Conservation (phyloP, 2,113 vertebrate genomes). For the Aramus guarauna region DNA sequence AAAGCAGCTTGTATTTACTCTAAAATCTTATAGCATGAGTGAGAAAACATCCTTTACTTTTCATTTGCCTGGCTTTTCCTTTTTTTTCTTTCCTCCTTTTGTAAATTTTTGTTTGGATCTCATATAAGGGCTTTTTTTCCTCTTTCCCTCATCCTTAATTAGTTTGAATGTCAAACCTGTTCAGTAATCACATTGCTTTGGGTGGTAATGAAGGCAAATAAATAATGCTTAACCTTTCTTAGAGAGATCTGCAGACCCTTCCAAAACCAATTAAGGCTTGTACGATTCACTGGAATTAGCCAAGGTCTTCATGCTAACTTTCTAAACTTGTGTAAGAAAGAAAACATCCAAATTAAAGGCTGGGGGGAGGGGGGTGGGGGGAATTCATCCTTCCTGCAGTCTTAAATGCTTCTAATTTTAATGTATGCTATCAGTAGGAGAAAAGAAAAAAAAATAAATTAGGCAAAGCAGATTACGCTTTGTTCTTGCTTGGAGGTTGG, state of each 20-base stretch:
- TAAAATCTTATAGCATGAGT: not conserved
- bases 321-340: not conserved
- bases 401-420: not conserved
- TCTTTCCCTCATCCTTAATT: not conserved
- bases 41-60: not conserved
- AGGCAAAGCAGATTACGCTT: not conserved
- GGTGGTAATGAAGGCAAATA: slow-evolving; percentile 27
- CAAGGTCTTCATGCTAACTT: not conserved
- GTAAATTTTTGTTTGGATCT: not conserved
- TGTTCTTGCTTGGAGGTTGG: not conserved
- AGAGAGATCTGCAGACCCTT: not conserved
- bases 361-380: too few relatives aligned
- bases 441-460: not conserved
- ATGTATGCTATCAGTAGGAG: not conserved
- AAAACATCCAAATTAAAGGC: not conserved
- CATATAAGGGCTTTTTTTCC: not conserved
- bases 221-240: slow-evolving; percentile 33
- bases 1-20: not conserved
- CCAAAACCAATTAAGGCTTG: not conserved
- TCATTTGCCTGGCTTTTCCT: not conserved
- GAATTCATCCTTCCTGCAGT: not conserved
- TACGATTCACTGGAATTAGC: not conserved
- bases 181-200: not conserved
- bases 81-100: not conserved
- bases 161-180: slow-evolving; percentile 24